A percentile compares a stretch with the other conserved stretches of the same genome.
Evolutionary conservation across 1,140 invertebrate species (phyloP).

Genomic region (Radopholus similis): DNA sequence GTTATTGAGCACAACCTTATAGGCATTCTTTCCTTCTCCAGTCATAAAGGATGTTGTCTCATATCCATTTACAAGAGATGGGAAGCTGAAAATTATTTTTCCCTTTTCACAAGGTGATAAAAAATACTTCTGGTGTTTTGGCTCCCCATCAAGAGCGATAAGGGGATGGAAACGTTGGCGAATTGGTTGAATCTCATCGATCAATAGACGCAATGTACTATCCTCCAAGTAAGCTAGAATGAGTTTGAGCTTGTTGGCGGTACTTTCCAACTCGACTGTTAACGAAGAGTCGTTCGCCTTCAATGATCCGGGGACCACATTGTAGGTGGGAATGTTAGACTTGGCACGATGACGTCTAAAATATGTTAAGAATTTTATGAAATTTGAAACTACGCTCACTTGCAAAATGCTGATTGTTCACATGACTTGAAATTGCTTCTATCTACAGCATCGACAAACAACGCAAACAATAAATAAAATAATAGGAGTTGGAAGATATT

Average conservation of each 20-base stretch:
- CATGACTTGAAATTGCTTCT: conserved; percentile 57
- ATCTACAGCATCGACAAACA: conserved; percentile 33
- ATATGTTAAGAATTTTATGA: background rate
- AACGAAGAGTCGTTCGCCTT: conserved; percentile 44
- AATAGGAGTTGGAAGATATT: no score
- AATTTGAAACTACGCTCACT: conserved; percentile 34
- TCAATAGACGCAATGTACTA: conserved; percentile 42
- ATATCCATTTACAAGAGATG: background rate
- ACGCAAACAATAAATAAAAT: conserved; percentile 1
- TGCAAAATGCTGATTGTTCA: conserved; percentile 57
- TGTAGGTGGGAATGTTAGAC: conserved; percentile 35
- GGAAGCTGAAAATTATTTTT: background rate
- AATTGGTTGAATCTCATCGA: conserved; percentile 49
- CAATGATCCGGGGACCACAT: conserved; percentile 36
- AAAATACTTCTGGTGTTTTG: conserved; percentile 41
- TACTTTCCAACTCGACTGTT: conserved; percentile 30
- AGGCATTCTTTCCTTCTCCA: background rate
- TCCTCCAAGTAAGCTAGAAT: conserved; percentile 47
- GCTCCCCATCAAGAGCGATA: conserved; percentile 48
- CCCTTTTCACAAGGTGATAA: background rate
- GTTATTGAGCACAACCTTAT: conserved; percentile 43
- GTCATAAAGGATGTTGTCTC: conserved; percentile 43
- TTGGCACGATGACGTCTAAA: conserved; percentile 38
- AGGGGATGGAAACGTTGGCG: conserved; percentile 45
- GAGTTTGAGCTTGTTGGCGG: conserved; percentile 42